These are phyloP conservation scores for Cylindroiulus punctatus DNA, from an alignment of 2,888 invertebrate genomes.

Conservation along the genomic window DNA sequence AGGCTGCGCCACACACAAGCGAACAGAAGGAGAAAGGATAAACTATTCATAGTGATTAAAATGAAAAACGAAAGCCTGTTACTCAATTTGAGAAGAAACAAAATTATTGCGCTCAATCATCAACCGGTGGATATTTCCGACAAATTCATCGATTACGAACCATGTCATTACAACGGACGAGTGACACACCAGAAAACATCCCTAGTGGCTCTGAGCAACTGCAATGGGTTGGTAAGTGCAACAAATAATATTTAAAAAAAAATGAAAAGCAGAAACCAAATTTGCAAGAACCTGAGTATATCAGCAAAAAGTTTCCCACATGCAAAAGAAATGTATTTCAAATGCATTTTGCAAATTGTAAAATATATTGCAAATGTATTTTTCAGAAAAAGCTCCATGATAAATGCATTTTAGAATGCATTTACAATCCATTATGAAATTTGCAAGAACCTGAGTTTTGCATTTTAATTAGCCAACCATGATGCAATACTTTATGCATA, in stretches of 20 bases:
- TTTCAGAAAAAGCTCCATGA: too few relatives aligned
- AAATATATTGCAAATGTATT: too few relatives aligned
- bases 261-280: not conserved
- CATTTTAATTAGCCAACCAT: too few relatives aligned
- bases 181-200: constrained; percentile 47
- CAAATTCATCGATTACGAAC: not conserved
- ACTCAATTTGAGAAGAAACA: constrained; percentile 54
- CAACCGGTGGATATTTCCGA: constrained; percentile 24
- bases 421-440: too few relatives aligned
- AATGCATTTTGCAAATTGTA: too few relatives aligned
- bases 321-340: too few relatives aligned
- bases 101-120: constrained; percentile 48
- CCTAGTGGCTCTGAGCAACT: constrained; percentile 54
- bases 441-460: too few relatives aligned
- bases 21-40: constrained; percentile 15
- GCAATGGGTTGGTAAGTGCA: constrained; percentile 55
- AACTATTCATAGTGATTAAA: constrained; percentile 54
- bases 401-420: too few relatives aligned
- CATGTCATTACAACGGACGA: constrained; percentile 53
- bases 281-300: too few relatives aligned
- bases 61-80: constrained; percentile 55
- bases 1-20: not conserved
- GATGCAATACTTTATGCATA: too few relatives aligned
- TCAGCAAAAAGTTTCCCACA: too few relatives aligned
- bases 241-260: not conserved